Base-by-base conservation (phyloP, 2,113 vertebrate species). In the Charadrius vociferus region DNA sequence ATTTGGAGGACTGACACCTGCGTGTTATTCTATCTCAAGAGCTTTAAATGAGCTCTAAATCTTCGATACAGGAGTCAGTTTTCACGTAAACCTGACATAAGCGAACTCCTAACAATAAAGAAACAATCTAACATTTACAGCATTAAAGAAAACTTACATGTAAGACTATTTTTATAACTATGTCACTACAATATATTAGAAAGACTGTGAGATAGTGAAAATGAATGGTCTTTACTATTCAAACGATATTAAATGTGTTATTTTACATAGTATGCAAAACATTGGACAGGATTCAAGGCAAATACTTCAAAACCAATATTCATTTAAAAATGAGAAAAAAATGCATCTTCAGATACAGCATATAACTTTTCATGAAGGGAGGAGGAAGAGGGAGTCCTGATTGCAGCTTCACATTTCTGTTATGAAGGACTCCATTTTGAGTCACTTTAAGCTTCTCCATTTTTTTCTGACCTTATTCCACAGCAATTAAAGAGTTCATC, bases 1-100 rank as follows among this genome's bases (percentile, higher is more conserved):
- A 98, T 98, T 91, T 91, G 87, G 84, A 97, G 88, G 71, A 88
- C 95, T 96, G 97, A 96, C 94, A 97, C 94, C 95, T 98, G 95
- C 88, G 8, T 94, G 93, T 96, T 98, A 95, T 95, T 96, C 95
- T 94, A 55, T 92, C 94, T 97, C 93, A 63, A 84, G 91, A 95
- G 88, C 85, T 89, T 96, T 97, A 98, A 98, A 97, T 94, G 95
- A 98, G 96, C 92, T 92, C 62, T 96, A 87, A 71, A 34, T 96
- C 92, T 93, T 95, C 74, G 24, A 79, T 95, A 79, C 85, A 90
- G 41, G 74, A 94, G 80, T 89, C 53, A 52, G 87, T 93, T 97
- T 98, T 96, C 79, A 81, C 26, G 23, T 91, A 94, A 82, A 95
- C 94, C 45, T 91, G 82, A 72, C 66, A 82, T 87, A 37, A 50